Evolutionary conservation across 2,797 vertebrate species (phyloP), one percentile per base, ranked within the genome.

Genomic region (Cynopterus sphinx): DNA sequence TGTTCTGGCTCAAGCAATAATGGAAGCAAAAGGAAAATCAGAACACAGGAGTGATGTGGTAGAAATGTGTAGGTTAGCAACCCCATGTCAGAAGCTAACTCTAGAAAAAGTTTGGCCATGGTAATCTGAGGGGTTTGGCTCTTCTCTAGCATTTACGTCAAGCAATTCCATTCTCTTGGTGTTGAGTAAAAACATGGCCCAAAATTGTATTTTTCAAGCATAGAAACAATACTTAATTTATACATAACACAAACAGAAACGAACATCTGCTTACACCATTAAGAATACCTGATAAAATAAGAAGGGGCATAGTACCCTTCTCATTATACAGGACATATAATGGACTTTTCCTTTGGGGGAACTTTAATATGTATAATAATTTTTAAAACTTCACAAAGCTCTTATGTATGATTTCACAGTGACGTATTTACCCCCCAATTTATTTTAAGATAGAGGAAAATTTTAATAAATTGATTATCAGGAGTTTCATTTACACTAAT

Each of bases 361-460:
- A n/a, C 12, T 75, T 93, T 39, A 75, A 57, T 68, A 71, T 61
- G 68, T 22, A 17, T 31, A 24, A 91, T 75, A 28, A 70, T 36
- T 87, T 77, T 79, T 67, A 67, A 70, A 73, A 21, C 5, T 77
- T 89, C 83, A 51, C 41, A 89, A 83, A 87, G 53, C 41, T 68
- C 13, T 73, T 61, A 39, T 63, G 17, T 70, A 26, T 77, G 68
- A 85, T 82, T 61, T 83, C 86, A 74, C 15, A 55, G 17, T 59
- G 63, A 46, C 33, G 70, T 51, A 36, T 51, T 46, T 33, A 68
- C 46, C 49, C 65, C 19, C 51, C 5, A 70, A 31, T 74, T 74
- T 75, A 19, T 78, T 92, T 91, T 22, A 91, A 88, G 24, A 55
- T 33, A 86, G 87, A 87, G 67, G 39, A 90, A 81, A 73, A 91